Evolutionary conservation across 1,140 invertebrate species (phyloP).

Genomic region (Hylaeus volcanicus): DNA sequence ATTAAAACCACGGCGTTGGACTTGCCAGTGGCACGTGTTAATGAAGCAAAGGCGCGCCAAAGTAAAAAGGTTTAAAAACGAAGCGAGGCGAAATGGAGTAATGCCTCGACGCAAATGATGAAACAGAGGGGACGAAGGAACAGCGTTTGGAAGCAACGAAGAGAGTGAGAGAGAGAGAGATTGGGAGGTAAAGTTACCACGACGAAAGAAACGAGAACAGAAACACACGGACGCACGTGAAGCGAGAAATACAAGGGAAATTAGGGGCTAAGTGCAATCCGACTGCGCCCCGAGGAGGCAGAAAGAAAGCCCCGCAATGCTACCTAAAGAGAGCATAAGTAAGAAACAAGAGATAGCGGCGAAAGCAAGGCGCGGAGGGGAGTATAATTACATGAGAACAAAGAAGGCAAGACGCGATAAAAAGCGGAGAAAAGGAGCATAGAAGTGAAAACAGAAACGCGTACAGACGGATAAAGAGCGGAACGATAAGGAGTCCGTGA

Average conservation of each 20-base stretch:
- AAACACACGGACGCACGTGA: background rate
- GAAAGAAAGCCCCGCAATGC: background rate
- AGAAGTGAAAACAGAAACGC: constrained; percentile 14
- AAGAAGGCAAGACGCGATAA: background rate
- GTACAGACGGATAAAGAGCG: constrained; percentile 18
- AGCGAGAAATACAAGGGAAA: constrained; percentile 1
- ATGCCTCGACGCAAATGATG: no score
- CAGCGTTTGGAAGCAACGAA: background rate
- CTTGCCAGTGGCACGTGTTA: no score
- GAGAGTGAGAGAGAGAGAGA: background rate
- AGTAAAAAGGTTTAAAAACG: no score
- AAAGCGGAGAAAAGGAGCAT: background rate
- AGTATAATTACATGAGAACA: constrained; percentile 1
- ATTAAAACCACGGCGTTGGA: no score
- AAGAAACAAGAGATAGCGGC: background rate
- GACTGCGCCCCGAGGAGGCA: background rate
- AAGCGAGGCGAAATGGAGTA: no score
- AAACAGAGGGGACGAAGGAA: background rate
- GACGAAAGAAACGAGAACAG: background rate
- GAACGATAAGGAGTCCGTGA: constrained; percentile 22
- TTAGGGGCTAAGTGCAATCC: background rate
- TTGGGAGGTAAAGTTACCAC: no score
- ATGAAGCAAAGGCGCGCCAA: no score
- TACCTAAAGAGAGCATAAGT: background rate
- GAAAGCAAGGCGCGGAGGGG: background rate